Conservation (phyloP, 2,888 invertebrate species). For the Caenorhabditis afra region DNA sequence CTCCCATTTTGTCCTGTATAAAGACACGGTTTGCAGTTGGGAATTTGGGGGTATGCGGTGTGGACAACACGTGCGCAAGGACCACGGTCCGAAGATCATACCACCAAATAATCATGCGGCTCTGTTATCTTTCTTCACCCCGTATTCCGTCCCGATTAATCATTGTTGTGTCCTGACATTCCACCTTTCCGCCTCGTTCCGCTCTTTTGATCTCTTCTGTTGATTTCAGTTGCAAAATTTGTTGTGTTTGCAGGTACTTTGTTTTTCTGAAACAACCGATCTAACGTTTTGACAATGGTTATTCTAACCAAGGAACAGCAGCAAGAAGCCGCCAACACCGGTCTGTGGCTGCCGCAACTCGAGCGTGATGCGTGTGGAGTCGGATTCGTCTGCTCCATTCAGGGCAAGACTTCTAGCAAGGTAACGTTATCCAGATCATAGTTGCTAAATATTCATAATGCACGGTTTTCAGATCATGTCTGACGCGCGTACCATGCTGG, state of each 20-base stretch:
- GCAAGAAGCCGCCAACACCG: slow-evolving; percentile 74
- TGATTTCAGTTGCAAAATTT: neutral
- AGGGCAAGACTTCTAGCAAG: slow-evolving; percentile 93
- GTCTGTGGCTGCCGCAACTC: slow-evolving; percentile 95
- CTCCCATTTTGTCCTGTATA: slow-evolving; percentile 16
- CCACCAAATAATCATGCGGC: slow-evolving; percentile 14
- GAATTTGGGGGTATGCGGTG: neutral
- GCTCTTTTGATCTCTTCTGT: neutral
- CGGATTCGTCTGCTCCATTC: slow-evolving; percentile 98
- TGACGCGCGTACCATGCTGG: slow-evolving; percentile 94
- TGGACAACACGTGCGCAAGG: slow-evolving; percentile 10
- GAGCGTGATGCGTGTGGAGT: slow-evolving; percentile 99
- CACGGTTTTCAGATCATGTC: slow-evolving; percentile 89
- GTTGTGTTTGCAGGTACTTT: slow-evolving; percentile 35
- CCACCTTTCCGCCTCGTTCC: neutral
- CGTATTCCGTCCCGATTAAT: neutral
- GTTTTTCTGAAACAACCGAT: slow-evolving; percentile 21
- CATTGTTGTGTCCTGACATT: neutral
- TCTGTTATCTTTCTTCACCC: neutral
- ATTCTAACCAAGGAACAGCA: slow-evolving; percentile 76
- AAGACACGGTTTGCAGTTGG: neutral
- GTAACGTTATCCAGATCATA: slow-evolving; percentile 79
- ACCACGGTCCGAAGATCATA: slow-evolving; percentile 24
- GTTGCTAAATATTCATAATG: too few species aligned
- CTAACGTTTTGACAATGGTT: slow-evolving; percentile 69